A percentile compares a stretch with the other conserved stretches of the same genome.
Conservation (phyloP, 2,797 vertebrate species). For the Eulemur coronatus region DNA sequence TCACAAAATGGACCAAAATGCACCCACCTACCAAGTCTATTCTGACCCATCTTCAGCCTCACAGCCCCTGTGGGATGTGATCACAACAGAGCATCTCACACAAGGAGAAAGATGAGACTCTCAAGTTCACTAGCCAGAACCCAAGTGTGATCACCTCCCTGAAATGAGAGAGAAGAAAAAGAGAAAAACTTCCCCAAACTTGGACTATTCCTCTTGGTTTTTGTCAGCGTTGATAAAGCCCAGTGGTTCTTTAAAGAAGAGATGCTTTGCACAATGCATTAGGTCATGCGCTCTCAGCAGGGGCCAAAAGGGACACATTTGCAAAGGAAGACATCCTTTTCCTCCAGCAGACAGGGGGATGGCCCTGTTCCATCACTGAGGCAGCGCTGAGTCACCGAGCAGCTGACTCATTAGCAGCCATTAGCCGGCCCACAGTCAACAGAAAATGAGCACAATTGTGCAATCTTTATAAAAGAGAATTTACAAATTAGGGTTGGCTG, state of each 20-base stretch:
- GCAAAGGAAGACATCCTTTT: not conserved
- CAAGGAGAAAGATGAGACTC: not conserved
- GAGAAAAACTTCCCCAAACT: not conserved
- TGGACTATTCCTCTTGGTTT: not conserved
- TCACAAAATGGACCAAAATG: not conserved
- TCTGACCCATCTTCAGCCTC: not conserved
- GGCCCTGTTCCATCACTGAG: not conserved
- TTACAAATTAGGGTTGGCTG: slow-evolving; percentile 8
- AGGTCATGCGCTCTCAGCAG: not conserved
- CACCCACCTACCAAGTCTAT: not conserved
- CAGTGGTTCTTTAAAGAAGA: not conserved
- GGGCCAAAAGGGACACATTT: not conserved
- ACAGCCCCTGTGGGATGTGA: not conserved
- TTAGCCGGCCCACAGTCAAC: not conserved
- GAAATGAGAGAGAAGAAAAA: not conserved
- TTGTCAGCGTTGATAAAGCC: not conserved
- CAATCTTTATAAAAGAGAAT: not conserved
- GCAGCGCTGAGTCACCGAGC: slow-evolving; percentile 38
- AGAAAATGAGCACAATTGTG: slow-evolving; percentile 12
- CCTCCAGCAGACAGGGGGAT: not conserved
- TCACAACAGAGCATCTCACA: not conserved
- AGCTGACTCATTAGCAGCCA: slow-evolving; percentile 32
- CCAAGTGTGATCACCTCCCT: not conserved
- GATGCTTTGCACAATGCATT: not conserved
- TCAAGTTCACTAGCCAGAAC: not conserved